These are phyloP conservation scores for Pocillopora grandis DNA, from an alignment of 92 coral and sea anemone genomes.

Conservation along the genomic window DNA sequence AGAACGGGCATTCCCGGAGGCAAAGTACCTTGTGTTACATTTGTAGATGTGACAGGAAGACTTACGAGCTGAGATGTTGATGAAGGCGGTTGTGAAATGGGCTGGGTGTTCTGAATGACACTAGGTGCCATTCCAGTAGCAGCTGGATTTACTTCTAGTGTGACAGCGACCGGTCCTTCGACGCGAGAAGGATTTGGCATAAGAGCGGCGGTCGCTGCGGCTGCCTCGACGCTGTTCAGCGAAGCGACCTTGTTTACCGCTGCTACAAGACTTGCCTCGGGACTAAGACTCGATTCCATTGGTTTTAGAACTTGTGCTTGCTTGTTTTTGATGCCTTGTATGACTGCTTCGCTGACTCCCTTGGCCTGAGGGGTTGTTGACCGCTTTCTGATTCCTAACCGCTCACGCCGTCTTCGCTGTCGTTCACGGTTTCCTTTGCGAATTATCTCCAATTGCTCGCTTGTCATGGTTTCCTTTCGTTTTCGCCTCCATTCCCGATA, in stretches of 20 bases:
- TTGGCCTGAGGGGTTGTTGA: constrained; percentile 70
- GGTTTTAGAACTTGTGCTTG: constrained; percentile 68
- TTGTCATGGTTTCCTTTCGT: constrained; percentile 92
- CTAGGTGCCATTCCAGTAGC: constrained; percentile 26
- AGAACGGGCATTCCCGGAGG: constrained; percentile 55
- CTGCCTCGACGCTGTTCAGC: constrained; percentile 41
- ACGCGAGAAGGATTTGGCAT: constrained; percentile 43
- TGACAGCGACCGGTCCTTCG: constrained; percentile 46
- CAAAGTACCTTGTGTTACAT: constrained; percentile 44
- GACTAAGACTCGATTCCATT: constrained; percentile 51
- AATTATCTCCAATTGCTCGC: constrained; percentile 87
- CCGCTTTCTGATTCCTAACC: constrained; percentile 89
- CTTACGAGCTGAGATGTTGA: constrained; percentile 37
- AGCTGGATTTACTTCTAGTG: constrained; percentile 35
- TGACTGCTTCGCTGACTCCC: constrained; percentile 80
- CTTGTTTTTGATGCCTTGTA: constrained; percentile 77
- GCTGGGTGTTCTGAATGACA: constrained; percentile 24
- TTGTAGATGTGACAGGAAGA: constrained; percentile 55
- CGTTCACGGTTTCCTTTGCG: constrained; percentile 91
- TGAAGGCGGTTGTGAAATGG: constrained; percentile 29
- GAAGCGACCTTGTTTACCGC: constrained; percentile 48
- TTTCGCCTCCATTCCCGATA: constrained; percentile 92
- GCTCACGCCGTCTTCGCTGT: constrained; percentile 92
- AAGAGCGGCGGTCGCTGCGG: constrained; percentile 44
- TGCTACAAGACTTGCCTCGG: constrained; percentile 43